Evolutionary conservation across 2,888 invertebrate genomes (phyloP).

Genomic region (Matsumyia berberina): DNA sequence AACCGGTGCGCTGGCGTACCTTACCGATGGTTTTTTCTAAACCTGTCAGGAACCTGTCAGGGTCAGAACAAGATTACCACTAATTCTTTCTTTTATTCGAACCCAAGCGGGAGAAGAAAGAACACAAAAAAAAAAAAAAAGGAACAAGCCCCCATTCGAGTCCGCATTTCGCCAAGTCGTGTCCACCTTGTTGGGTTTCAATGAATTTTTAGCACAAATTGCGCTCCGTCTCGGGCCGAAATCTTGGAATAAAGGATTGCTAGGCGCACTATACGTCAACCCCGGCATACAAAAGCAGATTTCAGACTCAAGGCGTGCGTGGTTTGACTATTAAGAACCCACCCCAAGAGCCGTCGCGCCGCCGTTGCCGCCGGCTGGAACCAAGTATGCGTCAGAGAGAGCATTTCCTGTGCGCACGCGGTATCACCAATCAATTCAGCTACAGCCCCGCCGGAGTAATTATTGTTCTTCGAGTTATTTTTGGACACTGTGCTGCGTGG

Average conservation of each 20-base stretch:
- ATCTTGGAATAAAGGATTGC: slow-evolving; percentile 38
- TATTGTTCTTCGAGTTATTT: slow-evolving; percentile 67
- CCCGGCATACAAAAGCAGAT: slow-evolving; percentile 50
- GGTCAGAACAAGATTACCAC: slow-evolving; percentile 71
- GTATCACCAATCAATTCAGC: slow-evolving; percentile 60
- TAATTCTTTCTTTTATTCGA: slow-evolving; percentile 58
- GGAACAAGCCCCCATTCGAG: slow-evolving; percentile 19
- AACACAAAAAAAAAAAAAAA: neutral
- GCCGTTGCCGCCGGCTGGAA: slow-evolving; percentile 30
- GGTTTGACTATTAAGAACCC: slow-evolving; percentile 68
- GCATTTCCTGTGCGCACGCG: slow-evolving; percentile 70
- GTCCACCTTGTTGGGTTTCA: slow-evolving; percentile 14
- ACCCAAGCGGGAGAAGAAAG: neutral
- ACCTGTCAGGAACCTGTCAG: slow-evolving; percentile 74
- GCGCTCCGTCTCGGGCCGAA: neutral
- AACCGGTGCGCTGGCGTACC: slow-evolving; percentile 33
- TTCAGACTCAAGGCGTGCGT: slow-evolving; percentile 58
- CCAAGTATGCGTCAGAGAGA: slow-evolving; percentile 67
- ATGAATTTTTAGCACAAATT: slow-evolving; percentile 21
- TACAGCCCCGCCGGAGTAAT: slow-evolving; percentile 40
- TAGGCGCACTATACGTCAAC: slow-evolving; percentile 61
- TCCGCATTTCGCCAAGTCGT: slow-evolving; percentile 9
- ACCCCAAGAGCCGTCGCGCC: slow-evolving; percentile 36
- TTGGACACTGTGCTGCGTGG: slow-evolving; percentile 35
- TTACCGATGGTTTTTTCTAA: slow-evolving; percentile 63